Evolutionary conservation across 2,888 invertebrate species (phyloP).

Genomic region (Busseola fusca): DNA sequence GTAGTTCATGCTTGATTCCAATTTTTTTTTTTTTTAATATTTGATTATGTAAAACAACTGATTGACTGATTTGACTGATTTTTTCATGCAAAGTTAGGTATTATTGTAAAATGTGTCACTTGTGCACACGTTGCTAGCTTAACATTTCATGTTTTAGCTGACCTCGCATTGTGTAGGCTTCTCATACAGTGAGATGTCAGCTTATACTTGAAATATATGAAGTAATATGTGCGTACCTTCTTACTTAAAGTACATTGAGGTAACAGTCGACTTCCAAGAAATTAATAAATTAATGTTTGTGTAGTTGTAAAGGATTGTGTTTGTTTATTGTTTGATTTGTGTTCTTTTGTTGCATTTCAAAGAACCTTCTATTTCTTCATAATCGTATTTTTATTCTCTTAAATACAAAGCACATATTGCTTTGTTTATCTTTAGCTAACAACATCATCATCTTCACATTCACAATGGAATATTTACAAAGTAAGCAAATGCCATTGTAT

Average conservation of each 20-base stretch:
- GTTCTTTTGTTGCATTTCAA: not conserved
- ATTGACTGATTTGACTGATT: too few relatives aligned
- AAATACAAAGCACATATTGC: not conserved
- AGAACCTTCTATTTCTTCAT: not conserved
- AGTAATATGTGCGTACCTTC: too few relatives aligned
- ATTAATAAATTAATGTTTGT: not conserved
- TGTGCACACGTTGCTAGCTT: too few relatives aligned
- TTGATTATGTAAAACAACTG: not conserved
- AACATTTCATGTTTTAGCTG: not conserved
- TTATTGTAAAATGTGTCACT: not conserved
- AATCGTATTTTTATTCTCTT: not conserved
- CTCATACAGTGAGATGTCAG: not conserved
- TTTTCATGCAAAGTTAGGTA: not conserved
- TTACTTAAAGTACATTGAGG: not conserved
- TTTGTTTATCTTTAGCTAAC: not conserved
- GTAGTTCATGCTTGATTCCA: not conserved
- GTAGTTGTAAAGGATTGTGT: too few relatives aligned
- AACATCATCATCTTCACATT: too few relatives aligned
- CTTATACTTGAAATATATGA: not conserved
- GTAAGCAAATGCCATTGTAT: too few relatives aligned
- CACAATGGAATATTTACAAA: too few relatives aligned
- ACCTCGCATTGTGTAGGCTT: not conserved
- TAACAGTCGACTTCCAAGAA: not conserved
- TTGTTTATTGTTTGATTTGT: too few relatives aligned
- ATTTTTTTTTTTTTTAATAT: too few relatives aligned